Conservation (phyloP, 1,140 invertebrate genomes). For the Aphelinus atriplicis region DNA sequence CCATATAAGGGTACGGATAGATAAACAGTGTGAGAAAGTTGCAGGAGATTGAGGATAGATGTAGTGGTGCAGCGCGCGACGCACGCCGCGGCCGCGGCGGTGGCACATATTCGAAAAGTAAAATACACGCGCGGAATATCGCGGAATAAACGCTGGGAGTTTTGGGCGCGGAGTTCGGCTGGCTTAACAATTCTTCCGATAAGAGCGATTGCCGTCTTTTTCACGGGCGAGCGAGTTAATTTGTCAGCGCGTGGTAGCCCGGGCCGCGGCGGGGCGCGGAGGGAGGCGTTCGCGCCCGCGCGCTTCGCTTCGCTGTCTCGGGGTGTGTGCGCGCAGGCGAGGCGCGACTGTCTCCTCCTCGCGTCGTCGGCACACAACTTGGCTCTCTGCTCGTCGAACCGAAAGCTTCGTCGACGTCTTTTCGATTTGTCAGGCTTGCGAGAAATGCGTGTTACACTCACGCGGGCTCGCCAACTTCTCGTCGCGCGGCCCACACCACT, state of each 20-base stretch:
- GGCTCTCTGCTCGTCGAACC: not conserved
- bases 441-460: not conserved
- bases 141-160: not conserved
- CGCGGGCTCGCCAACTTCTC: not conserved
- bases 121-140: not conserved
- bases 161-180: not conserved
- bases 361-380: no score
- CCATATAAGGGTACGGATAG: no score
- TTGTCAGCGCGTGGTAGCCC: not conserved
- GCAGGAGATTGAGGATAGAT: no score
- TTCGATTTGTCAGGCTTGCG: slow-evolving; percentile 18
- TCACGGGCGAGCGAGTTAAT: slow-evolving; percentile 23
- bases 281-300: not conserved
- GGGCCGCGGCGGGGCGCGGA: not conserved
- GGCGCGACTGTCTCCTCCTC: no score
- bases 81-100: no score
- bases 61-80: no score
- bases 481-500: no score
- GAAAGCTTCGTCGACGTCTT: slow-evolving; percentile 19
- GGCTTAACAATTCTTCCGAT: slow-evolving; percentile 13
- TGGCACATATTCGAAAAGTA: no score
- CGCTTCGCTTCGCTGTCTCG: no score
- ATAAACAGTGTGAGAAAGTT: no score
- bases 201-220: slow-evolving; percentile 17
- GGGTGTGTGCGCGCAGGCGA: no score